A percentile compares a stretch with the other conserved stretches of the same genome.
phyloP scores from a whole-genome alignment of 2,888 invertebrate species.

The Eupithecia subfuscata region DNA sequence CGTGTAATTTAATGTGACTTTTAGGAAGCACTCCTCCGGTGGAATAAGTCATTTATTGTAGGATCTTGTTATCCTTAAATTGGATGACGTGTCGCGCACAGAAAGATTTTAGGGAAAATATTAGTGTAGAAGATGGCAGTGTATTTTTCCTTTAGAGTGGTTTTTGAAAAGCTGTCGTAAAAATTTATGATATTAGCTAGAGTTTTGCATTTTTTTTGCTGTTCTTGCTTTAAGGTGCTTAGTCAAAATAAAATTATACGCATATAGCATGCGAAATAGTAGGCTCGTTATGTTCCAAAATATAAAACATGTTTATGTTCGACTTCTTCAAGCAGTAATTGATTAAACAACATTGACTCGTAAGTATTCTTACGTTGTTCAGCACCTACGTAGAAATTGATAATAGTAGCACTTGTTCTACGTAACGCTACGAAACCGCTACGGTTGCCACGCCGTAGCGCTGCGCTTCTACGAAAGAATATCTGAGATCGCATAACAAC shows the following conservation, averaged over 20 bases:
- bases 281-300: too few relatives aligned
- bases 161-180: neutral
- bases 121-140: neutral
- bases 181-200: neutral
- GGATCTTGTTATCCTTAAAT: constrained; percentile 40
- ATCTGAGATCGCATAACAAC: neutral
- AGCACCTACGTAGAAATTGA: neutral
- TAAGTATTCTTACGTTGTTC: neutral
- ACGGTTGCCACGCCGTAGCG: neutral
- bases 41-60: constrained; percentile 45
- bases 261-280: too few relatives aligned
- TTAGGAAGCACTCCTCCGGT: constrained; percentile 38
- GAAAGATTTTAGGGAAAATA: constrained; percentile 16
- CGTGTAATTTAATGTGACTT: constrained; percentile 46
- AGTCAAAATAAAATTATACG: neutral
- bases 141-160: neutral
- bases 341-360: neutral
- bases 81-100: constrained; percentile 36
- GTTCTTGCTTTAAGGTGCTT: neutral
- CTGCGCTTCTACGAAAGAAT: neutral
- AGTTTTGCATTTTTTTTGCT: neutral
- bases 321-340: neutral
- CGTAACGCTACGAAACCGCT: neutral
- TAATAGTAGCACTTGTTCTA: neutral
- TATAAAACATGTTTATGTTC: too few relatives aligned